phyloP scores from a whole-genome alignment of 2,113 vertebrate species.

The Ivindomyrus marchei region DNA sequence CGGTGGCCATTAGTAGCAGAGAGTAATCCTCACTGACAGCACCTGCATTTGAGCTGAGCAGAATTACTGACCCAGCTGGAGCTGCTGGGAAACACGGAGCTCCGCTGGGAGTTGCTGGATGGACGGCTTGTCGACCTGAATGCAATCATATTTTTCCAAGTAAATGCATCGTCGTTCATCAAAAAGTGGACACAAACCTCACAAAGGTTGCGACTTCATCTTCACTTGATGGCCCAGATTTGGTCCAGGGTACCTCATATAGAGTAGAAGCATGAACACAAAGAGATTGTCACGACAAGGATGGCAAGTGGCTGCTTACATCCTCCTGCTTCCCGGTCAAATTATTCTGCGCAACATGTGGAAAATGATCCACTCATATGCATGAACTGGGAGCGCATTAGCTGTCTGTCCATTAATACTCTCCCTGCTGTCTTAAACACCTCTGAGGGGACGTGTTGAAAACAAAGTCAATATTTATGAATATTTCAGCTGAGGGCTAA shows the following conservation, averaged over 20 bases:
- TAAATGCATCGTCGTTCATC: not conserved
- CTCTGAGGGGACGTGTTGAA: not conserved
- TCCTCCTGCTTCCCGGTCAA: not conserved
- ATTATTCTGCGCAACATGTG: not conserved
- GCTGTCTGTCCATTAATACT: conserved; percentile 1
- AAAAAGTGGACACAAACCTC: not conserved
- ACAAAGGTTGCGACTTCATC: not conserved
- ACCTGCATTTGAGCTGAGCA: not conserved
- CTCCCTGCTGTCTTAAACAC: not conserved
- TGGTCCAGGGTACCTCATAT: not conserved
- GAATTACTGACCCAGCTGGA: not conserved
- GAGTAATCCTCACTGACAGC: not conserved
- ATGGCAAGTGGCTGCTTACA: not conserved
- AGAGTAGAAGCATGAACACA: not conserved
- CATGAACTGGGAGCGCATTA: not conserved
- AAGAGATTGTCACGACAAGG: not conserved
- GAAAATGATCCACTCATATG: not conserved
- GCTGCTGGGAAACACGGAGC: not conserved
- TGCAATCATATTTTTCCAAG: not conserved
- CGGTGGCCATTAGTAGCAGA: not conserved
- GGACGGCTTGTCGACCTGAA: not conserved
- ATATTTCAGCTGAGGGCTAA: not conserved
- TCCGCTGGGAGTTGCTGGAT: not conserved
- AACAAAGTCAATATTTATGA: conserved; percentile 16
- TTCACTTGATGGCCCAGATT: not conserved